These are phyloP conservation scores for Pedionomus torquatus DNA, from an alignment of 2,113 vertebrate genomes.

Conservation along the genomic window DNA sequence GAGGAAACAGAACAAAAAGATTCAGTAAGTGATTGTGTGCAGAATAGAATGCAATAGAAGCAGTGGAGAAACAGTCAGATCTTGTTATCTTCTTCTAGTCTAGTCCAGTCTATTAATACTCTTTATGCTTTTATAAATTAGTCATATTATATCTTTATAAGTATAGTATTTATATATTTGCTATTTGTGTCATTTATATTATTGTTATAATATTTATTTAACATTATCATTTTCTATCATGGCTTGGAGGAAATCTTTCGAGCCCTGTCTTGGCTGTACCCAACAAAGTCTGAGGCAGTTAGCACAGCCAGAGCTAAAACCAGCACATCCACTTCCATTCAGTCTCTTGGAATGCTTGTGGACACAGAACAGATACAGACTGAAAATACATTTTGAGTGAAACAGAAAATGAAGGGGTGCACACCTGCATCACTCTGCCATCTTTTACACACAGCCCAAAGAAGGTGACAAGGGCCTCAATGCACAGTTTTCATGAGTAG, in stretches of 20 bases:
- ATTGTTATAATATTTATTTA: neutral
- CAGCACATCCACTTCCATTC: neutral
- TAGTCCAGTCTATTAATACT: neutral
- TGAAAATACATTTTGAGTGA: neutral
- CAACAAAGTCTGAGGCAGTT: neutral
- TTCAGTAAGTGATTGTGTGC: neutral
- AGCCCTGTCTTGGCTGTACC: neutral
- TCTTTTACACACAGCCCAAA: neutral
- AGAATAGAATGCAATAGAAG: neutral
- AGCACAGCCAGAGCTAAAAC: neutral
- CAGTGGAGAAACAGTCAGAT: neutral
- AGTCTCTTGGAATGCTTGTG: neutral
- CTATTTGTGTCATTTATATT: neutral
- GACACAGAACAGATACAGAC: neutral
- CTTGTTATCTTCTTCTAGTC: neutral
- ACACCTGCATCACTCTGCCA: accelerated
- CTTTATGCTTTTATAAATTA: neutral
- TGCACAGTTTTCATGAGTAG: neutral
- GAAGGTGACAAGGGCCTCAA: neutral
- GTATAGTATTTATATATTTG: neutral
- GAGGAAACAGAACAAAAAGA: neutral
- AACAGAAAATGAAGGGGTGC: neutral
- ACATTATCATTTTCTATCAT: neutral
- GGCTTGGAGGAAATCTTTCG: neutral
- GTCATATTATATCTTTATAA: neutral